Conservation (phyloP, 2,888 invertebrate species). For the Lepidonotus clava region DNA sequence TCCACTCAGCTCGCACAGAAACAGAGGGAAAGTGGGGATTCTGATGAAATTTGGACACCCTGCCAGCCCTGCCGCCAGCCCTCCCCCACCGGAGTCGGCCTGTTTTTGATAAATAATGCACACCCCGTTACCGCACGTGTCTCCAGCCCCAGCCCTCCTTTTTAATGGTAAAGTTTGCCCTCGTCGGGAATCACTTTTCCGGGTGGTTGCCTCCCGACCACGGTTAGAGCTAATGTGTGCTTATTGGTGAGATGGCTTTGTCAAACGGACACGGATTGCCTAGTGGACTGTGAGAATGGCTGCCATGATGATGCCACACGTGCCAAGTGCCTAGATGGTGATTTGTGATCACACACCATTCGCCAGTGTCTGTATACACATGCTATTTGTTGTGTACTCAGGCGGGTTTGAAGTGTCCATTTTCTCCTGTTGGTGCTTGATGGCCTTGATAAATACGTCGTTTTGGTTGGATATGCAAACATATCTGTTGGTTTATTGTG, state of each 20-base stretch:
- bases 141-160: neutral
- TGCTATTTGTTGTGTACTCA: no score
- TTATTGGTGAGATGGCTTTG: conserved; percentile 17
- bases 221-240: neutral
- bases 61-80: neutral
- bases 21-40: neutral
- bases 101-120: conserved; percentile 3
- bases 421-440: no score
- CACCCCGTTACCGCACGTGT: neutral
- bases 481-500: no score
- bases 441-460: no score
- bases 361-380: no score
- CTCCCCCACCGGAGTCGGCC: neutral
- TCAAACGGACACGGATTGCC: neutral
- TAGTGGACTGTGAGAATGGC: neutral
- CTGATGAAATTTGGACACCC: no score
- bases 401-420: no score
- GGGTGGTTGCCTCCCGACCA: neutral
- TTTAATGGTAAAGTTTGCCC: neutral
- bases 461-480: no score
- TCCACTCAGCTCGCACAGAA: no score
- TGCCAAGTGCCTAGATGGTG: neutral
- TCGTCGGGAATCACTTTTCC: neutral
- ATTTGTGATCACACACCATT: neutral
- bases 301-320: neutral